phyloP scores from a whole-genome alignment of 2,113 vertebrate species.

The Boleophthalmus pectinirostris region DNA sequence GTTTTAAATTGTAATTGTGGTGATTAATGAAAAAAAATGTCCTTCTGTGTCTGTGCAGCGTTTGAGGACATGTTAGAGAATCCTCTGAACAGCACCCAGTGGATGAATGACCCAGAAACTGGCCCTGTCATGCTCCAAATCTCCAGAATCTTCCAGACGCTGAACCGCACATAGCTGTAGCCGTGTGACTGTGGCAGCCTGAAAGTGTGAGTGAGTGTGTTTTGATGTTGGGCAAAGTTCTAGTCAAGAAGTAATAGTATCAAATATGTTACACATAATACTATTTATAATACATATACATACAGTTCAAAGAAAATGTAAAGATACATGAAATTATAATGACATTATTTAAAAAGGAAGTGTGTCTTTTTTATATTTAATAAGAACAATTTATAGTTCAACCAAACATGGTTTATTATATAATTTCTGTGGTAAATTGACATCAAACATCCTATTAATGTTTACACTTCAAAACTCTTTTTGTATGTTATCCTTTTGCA shows the following conservation, averaged over 20 bases:
- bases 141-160: slow-evolving; percentile 98
- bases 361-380: slow-evolving; percentile 74
- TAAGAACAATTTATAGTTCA: slow-evolving; percentile 68
- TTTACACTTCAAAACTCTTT: slow-evolving; percentile 69
- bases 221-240: slow-evolving; percentile 47
- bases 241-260: slow-evolving; percentile 52
- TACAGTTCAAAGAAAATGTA: slow-evolving; percentile 69
- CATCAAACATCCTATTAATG: slow-evolving; percentile 62
- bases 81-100: slow-evolving; percentile 98
- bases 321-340: slow-evolving; percentile 65
- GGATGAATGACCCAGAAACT: slow-evolving; percentile 98
- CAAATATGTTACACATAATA: slow-evolving; percentile 63
- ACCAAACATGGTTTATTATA: slow-evolving; percentile 71
- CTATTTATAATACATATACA: slow-evolving; percentile 79
- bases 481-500: slow-evolving; percentile 54
- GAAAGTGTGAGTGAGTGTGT: slow-evolving; percentile 29
- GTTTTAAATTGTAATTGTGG: too few species aligned
- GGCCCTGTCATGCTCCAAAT: slow-evolving; percentile 99
- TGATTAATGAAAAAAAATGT: neutral
- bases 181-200: slow-evolving; percentile 60
- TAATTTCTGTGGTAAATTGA: slow-evolving; percentile 65
- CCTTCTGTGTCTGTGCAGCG: slow-evolving; percentile 44
- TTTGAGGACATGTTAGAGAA: slow-evolving; percentile 99
- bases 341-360: slow-evolving; percentile 56
- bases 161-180: slow-evolving; percentile 89